Evolutionary conservation across 1,140 invertebrate genomes (phyloP).

Genomic region (Neodiprion virginianus): DNA sequence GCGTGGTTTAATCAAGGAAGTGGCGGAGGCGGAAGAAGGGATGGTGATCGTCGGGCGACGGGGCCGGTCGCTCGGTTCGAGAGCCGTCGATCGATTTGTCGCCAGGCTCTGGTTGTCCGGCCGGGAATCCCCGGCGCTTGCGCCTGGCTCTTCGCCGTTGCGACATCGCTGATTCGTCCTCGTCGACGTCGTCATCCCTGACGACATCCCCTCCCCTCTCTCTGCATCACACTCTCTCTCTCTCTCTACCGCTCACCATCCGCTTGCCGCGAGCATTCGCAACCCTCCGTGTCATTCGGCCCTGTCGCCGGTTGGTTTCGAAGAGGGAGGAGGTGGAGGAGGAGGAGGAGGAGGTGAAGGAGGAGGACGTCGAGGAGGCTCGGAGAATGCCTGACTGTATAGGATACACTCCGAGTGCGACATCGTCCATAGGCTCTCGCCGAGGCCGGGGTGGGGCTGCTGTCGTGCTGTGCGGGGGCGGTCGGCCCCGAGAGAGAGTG

Average conservation of each 20-base stretch:
- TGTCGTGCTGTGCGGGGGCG: conserved; percentile 41
- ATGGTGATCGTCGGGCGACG: conserved; percentile 21
- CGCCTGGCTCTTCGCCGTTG: conserved; percentile 33
- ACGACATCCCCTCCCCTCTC: background rate
- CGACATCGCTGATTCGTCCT: conserved; percentile 5
- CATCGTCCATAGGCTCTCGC: conserved; percentile 11
- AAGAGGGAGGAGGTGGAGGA: background rate
- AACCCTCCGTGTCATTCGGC: conserved; percentile 39
- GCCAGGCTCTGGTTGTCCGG: conserved; percentile 27
- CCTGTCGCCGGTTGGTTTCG: background rate
- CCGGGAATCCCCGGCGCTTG: conserved; percentile 46
- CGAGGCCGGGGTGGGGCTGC: conserved; percentile 35
- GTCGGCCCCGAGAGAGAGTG: conserved; percentile 27
- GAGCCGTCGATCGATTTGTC: conserved; percentile 59
- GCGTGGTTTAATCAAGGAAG: conserved; percentile 51
- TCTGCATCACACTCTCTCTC: conserved; percentile 27
- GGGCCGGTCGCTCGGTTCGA: conserved; percentile 43
- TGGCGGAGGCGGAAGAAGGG: conserved; percentile 35
- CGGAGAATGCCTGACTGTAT: conserved; percentile 34
- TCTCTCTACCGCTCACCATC: conserved; percentile 9
- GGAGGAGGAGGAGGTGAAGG: background rate
- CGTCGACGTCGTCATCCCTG: conserved; percentile 30
- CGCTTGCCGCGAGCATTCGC: conserved; percentile 29
- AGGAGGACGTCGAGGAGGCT: background rate
- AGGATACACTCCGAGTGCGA: conserved; percentile 32